A percentile compares a stretch with the other conserved stretches of the same genome.
Conservation (phyloP, 2,888 invertebrate species). For the Odiellus spinosus region DNA sequence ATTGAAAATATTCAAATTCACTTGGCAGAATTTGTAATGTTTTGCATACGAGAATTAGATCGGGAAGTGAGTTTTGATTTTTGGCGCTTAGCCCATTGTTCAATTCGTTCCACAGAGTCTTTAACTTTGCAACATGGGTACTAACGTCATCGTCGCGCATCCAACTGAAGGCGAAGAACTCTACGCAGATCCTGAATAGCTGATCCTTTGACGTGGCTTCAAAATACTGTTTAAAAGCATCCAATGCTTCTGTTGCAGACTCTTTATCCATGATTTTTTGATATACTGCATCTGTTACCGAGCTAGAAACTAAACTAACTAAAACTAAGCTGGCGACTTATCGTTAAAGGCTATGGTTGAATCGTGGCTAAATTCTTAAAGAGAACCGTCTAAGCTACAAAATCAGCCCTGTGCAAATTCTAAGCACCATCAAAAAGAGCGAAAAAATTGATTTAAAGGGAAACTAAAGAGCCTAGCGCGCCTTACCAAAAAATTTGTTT, state of each 20-base stretch:
- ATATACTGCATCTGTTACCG: conserved; percentile 3
- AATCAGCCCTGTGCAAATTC: no score
- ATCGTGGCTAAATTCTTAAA: no score
- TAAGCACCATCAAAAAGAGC: no score
- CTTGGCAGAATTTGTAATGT: conserved; percentile 2
- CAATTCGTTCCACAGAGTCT: conserved; percentile 1
- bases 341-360: no score
- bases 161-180: conserved; percentile 1
- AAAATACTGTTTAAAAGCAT: neutral
- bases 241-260: conserved; percentile 3
- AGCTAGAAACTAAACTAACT: neutral
- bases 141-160: neutral
- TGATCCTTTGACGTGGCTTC: conserved; percentile 3
- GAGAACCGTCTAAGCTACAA: no score
- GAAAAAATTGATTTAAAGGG: no score
- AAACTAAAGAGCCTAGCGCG: no score
- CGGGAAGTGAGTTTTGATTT: conserved; percentile 1
- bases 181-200: neutral
- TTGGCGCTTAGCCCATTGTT: conserved; percentile 3
- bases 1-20: neutral
- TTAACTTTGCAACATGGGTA: conserved; percentile 1
- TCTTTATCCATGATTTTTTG: conserved; percentile 5
- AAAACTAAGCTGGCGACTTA: no score
- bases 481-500: no score
- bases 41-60: conserved; percentile 1